Base-by-base conservation (phyloP, 2,888 invertebrate genomes). In the Parnassius glacialis region DNA sequence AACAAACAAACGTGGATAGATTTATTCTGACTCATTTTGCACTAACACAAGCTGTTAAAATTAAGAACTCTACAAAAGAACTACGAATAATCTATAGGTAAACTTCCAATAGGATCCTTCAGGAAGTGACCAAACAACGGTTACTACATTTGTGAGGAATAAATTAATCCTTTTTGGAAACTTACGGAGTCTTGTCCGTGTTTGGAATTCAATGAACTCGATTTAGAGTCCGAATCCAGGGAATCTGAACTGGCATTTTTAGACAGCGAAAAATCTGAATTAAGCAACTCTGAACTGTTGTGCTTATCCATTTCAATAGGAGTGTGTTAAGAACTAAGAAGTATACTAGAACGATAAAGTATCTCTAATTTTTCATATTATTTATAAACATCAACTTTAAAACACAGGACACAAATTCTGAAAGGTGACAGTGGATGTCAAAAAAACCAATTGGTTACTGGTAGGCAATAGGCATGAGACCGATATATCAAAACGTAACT, bases 211-310 rank as follows among this genome's bases (percentile, higher is more conserved):
- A 96, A 93, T 70, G 96, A 96, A 86, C 95, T 96, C 65, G 96
- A 95, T 90, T 96, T 97, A 52, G 96, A 96, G 81, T 97, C 97
- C 0, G 96, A 95, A 81, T 95, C 95, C 75, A 96, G 90, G 9
- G 96, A 96, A 84, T 96, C 96, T 57, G 95, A 94, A 81, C 95
- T 95, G 57, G 95, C 94, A 87, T 95, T 95, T 89, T 96, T 95
- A 10, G 94, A 94, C 72, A 93, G 84, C 53, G 92, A 93, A 78
- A 92, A 93, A 68, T 95, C 95, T 65, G 94, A 91, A 76, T 92
- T 94, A 66, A 94, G 77, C 67, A 95, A 82, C 75, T 95, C 95
- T 3, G 94, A 90, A 80, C 94, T 95, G 69, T 93, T 93, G 69
- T 93, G 92, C 81, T 94, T 95, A 76, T 94, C 94, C 94, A 94